phyloP scores from a whole-genome alignment of 2,113 vertebrate genomes.

The Neotragus moschatus region DNA sequence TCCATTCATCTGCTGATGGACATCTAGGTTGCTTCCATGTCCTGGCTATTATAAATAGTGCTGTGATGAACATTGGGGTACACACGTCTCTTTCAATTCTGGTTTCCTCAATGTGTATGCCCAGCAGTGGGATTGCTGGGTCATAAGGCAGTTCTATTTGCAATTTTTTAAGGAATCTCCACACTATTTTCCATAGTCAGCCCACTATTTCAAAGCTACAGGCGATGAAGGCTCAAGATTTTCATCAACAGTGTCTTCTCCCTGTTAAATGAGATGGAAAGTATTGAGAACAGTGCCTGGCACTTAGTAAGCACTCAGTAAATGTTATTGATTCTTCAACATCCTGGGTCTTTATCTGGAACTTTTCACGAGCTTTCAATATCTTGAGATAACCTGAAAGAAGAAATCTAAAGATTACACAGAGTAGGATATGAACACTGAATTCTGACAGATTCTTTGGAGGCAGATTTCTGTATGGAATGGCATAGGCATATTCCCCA shows the following conservation, averaged over 20 bases:
- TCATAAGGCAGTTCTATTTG: no score
- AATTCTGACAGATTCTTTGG: neutral
- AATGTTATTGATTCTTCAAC: neutral
- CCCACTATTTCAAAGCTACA: neutral
- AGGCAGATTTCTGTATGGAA: neutral
- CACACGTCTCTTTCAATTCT: no score
- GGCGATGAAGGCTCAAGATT: neutral
- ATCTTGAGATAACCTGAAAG: conserved; percentile 38
- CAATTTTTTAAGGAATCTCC: no score
- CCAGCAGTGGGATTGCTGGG: no score
- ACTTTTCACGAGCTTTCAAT: conserved; percentile 33
- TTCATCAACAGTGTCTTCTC: neutral
- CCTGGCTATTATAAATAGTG: no score
- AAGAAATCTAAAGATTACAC: conserved; percentile 21
- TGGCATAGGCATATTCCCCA: neutral
- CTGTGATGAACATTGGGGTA: no score
- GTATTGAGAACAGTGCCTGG: neutral
- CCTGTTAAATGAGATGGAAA: neutral
- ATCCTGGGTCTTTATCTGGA: conserved; percentile 44
- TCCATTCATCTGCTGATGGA: no score
- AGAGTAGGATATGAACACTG: neutral
- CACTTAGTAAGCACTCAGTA: conserved; percentile 36
- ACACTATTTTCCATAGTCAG: no score
- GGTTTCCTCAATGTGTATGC: no score
- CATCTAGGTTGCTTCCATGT: no score